Evolutionary conservation across 37 sponge, comb jelly and placozoan species (phyloP).

Genomic region (Ianthella basta): DNA sequence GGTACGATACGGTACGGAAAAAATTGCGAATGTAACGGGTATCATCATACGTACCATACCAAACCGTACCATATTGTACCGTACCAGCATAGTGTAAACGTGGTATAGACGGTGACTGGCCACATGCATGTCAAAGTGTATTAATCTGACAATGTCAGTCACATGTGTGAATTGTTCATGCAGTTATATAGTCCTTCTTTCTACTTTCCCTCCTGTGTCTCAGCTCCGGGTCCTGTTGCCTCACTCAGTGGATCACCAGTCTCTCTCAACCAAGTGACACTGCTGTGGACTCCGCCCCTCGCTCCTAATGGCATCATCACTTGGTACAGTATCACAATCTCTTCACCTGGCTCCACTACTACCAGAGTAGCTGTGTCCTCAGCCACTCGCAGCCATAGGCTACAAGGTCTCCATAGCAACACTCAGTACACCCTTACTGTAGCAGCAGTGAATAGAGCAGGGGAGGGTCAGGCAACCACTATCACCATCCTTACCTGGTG

Average conservation of each 20-base stretch:
- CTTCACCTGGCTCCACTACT: not conserved
- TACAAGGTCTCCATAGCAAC: not conserved
- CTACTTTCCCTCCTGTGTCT: too few relatives aligned
- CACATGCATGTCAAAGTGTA: too few relatives aligned
- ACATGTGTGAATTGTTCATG: too few relatives aligned
- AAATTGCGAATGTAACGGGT: too few relatives aligned
- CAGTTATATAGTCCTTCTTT: too few relatives aligned
- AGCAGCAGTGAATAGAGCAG: slow-evolving; percentile 25
- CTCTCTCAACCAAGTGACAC: not conserved
- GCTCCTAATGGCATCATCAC: not conserved
- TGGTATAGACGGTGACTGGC: too few relatives aligned
- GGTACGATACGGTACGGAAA: too few relatives aligned
- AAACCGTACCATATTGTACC: too few relatives aligned
- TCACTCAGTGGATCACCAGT: not conserved
- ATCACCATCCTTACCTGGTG: not conserved
- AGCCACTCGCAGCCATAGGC: not conserved
- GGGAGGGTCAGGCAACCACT: not conserved
- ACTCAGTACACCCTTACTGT: not conserved
- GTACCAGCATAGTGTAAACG: too few relatives aligned
- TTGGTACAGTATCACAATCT: not conserved
- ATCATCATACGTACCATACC: too few relatives aligned
- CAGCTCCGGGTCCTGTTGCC: not conserved
- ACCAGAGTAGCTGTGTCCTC: not conserved
- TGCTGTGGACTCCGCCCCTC: not conserved
- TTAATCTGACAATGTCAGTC: too few relatives aligned